Conservation (phyloP, 2,888 invertebrate species). For the Cordilura impudica region DNA sequence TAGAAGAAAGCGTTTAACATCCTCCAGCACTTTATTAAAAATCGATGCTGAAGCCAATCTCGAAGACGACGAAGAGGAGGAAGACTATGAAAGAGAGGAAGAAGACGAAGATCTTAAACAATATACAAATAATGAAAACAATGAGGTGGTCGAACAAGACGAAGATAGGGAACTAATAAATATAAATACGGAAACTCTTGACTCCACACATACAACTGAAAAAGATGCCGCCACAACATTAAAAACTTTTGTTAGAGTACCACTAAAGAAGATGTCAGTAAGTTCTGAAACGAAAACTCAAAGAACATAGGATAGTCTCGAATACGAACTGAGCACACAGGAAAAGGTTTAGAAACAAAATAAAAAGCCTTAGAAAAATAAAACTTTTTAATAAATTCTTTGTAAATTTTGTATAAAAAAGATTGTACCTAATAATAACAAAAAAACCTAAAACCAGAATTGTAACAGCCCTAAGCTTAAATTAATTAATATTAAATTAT, state of each 20-base stretch:
- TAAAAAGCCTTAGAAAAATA: slow-evolving; percentile 38
- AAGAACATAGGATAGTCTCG: slow-evolving; percentile 48
- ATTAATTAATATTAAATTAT: slow-evolving; percentile 2
- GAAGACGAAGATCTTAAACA: slow-evolving; percentile 51
- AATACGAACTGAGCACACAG: slow-evolving; percentile 14
- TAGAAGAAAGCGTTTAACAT: slow-evolving; percentile 55
- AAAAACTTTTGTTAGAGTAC: slow-evolving; percentile 48
- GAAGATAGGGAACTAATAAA: slow-evolving; percentile 43
- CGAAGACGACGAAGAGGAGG: slow-evolving; percentile 65
- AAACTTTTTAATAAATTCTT: slow-evolving; percentile 31
- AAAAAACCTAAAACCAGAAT: slow-evolving; percentile 18
- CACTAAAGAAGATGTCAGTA: slow-evolving; percentile 34
- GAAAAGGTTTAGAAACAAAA: slow-evolving; percentile 17
- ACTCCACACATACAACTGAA: neutral
- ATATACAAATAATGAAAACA: slow-evolving; percentile 1
- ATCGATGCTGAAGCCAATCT: slow-evolving; percentile 67
- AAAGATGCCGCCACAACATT: slow-evolving; percentile 9
- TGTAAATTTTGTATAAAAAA: slow-evolving; percentile 63
- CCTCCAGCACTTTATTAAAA: slow-evolving; percentile 65
- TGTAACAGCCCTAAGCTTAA: slow-evolving; percentile 57
- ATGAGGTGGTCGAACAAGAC: slow-evolving; percentile 26
- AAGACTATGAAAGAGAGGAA: slow-evolving; percentile 66
- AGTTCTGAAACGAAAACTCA: slow-evolving; percentile 13
- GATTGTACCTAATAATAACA: slow-evolving; percentile 57
- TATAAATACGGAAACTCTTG: slow-evolving; percentile 3